A percentile compares a stretch with the other conserved stretches of the same genome.
phyloP scores from a whole-genome alignment of 2,888 invertebrate genomes.

The Microctonus brassicae region DNA sequence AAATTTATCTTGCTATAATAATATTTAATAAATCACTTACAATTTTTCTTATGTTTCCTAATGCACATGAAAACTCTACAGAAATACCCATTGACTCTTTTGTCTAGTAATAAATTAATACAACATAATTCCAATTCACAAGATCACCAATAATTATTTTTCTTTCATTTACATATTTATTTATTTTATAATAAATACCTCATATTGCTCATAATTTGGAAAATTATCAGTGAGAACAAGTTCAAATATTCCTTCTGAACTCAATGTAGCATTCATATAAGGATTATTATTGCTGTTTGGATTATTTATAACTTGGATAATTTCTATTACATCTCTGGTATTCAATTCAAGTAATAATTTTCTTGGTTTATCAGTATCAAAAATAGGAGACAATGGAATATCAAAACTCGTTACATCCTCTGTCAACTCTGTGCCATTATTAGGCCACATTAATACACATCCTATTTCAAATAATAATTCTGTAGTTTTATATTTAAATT shows the following conservation, averaged over 20 bases:
- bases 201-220: conserved; percentile 42
- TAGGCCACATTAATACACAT: conserved; percentile 34
- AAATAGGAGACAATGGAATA: conserved; percentile 18
- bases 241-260: conserved; percentile 2
- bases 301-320: background rate
- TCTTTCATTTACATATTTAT: background rate
- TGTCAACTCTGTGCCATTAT: conserved; percentile 34
- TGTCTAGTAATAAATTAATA: conserved; percentile 30
- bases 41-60: conserved; percentile 6
- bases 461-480: background rate
- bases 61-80: conserved; percentile 33
- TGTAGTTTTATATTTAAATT: too few species aligned
- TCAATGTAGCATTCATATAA: conserved; percentile 28
- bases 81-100: conserved; percentile 14
- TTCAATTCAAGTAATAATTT: conserved; percentile 24
- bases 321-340: conserved; percentile 15
- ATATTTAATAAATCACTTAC: conserved; percentile 34
- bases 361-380: conserved; percentile 31
- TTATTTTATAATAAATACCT: conserved; percentile 44
- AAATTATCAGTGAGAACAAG: conserved; percentile 44
- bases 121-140: too few species aligned
- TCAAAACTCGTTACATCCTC: background rate
- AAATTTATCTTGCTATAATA: background rate
- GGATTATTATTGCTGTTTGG: background rate
- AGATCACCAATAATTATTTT: background rate